A percentile compares a stretch with the other conserved stretches of the same genome.
These are phyloP conservation scores for Rhabdornis inornatus DNA, from an alignment of 2,113 vertebrate genomes.

Conservation along the genomic window DNA sequence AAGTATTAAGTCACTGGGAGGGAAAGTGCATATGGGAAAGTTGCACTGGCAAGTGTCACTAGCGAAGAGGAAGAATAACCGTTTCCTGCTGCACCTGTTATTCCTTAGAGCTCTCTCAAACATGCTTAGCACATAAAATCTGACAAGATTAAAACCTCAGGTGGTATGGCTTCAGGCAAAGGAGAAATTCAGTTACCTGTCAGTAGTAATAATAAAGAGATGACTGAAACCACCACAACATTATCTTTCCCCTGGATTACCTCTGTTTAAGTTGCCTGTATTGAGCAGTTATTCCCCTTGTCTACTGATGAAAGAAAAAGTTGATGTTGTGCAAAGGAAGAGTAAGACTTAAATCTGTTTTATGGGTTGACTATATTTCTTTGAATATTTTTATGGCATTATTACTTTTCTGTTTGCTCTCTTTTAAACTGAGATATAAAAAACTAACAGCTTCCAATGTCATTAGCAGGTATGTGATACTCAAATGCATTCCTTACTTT, in stretches of 20 bases:
- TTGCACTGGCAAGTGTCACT: background rate
- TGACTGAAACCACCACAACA: constrained; percentile 23
- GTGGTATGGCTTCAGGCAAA: constrained; percentile 60
- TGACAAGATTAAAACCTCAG: constrained; percentile 61
- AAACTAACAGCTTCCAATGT: background rate
- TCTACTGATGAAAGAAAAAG: background rate
- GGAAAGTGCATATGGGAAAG: background rate
- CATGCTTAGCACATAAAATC: constrained; percentile 29
- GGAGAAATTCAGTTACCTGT: constrained; percentile 61
- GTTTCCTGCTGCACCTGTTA: background rate
- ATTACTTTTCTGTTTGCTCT: constrained; percentile 6
- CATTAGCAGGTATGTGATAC: background rate
- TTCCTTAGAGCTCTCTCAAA: constrained; percentile 46
- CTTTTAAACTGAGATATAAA: constrained; percentile 3
- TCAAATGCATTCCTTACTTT: background rate
- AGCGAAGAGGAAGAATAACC: constrained; percentile 7
- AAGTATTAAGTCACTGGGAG: background rate
- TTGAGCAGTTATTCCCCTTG: background rate
- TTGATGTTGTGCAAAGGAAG: background rate
- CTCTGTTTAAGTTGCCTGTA: background rate
- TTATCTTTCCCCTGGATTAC: background rate
- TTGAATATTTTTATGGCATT: constrained; percentile 8
- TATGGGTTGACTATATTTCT: background rate
- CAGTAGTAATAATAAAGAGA: constrained; percentile 53
- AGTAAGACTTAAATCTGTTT: background rate